Percentiles rank a stretch among this genome's conserved stretches.
phyloP scores from a whole-genome alignment of 2,797 vertebrate genomes.

The Phalanger gymnotis region DNA sequence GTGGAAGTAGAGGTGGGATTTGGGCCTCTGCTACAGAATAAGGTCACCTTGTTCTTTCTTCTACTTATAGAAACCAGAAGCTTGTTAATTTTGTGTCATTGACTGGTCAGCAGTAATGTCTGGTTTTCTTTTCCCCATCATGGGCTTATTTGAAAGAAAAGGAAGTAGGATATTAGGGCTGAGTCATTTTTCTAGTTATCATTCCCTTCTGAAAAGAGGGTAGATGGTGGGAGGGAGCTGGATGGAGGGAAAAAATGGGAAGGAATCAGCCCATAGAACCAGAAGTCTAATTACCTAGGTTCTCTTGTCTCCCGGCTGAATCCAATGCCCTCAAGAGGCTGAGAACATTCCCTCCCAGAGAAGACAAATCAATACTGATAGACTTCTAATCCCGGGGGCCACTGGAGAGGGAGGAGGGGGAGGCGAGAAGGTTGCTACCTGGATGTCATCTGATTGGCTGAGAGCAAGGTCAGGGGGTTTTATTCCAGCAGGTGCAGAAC shows the following conservation, averaged over 20 bases:
- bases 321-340: slow-evolving; percentile 5
- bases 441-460: slow-evolving; percentile 44
- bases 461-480: slow-evolving; percentile 63
- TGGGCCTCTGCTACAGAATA: background rate
- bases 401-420: background rate
- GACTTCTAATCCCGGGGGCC: slow-evolving; percentile 50
- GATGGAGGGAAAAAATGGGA: background rate
- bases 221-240: background rate
- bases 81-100: background rate
- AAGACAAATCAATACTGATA: slow-evolving; percentile 38
- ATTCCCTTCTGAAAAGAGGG: background rate
- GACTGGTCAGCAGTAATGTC: background rate
- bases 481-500: slow-evolving; percentile 81
- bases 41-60: background rate
- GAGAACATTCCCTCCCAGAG: slow-evolving; percentile 8
- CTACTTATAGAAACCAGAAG: background rate
- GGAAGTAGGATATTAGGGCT: background rate
- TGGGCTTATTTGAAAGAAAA: background rate
- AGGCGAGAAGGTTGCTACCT: slow-evolving; percentile 49
- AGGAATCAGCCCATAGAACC: slow-evolving; percentile 48
- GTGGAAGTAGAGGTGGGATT: background rate
- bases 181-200: slow-evolving; percentile 6
- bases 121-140: background rate
- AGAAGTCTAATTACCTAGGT: slow-evolving; percentile 65
- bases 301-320: slow-evolving; percentile 44